Base-by-base conservation (phyloP, 2,888 invertebrate species). In the Malthinus flaveolus region DNA sequence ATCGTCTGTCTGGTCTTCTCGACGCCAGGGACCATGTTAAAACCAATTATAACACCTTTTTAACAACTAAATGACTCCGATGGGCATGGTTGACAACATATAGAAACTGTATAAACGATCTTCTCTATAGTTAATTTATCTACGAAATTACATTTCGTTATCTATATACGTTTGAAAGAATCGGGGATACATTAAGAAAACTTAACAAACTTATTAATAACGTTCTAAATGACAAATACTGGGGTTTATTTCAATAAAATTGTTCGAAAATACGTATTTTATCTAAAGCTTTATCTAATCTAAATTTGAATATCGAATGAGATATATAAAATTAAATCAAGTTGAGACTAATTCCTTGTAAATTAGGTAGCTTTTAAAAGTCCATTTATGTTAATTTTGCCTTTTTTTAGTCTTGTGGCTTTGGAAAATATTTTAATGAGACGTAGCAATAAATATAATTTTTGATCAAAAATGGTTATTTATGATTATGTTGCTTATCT, bases 41-140 rank as follows among this genome's bases (percentile, higher is more conserved):
- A 76, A 75, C 79, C 79, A 79, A 79, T 78, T 79, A 79, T 79
- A 79, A 78, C 79, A 78, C 78, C 77, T 78, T 42, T 42, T 72
- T 74, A 73, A 77, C 75, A 75, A 75, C 74, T 72, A 75, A 75
- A 77, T 75, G 76, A 75, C 73, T 74, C 66, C 74, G 75, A 75
- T 76, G 75, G 74, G 74, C 77, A 75, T 74, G 73, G 70, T 66
- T 66, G 73, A 72, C 73, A 72, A 73, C 60, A 58, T 57, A 62
- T 61, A 46, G 46, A 31, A 32, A 46, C 31, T 12, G 46, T 46
- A 42, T 42, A 42, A 42, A 42, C 39, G 39, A 42, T 42, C 39
- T 42, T 42, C 5, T 42, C 39, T 23, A 23, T 42, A 42, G 39
- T 42, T 42, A 42, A 42, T 42, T 42, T 42, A 42, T 23, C 39